Base-by-base conservation (phyloP, 2,888 invertebrate species). In the Magallana nippona region DNA sequence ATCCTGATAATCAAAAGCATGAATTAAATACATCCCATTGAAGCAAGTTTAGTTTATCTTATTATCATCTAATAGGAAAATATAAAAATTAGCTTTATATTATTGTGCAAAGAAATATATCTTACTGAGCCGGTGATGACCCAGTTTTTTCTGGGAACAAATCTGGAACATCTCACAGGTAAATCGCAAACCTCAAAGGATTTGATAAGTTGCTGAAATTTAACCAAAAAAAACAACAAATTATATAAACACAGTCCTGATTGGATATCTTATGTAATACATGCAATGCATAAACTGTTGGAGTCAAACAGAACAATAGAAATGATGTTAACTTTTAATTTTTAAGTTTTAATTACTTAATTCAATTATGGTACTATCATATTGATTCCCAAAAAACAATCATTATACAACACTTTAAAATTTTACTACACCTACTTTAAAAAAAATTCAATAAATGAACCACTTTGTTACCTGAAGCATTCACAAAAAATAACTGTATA, bases 81-180 rank as follows among this genome's bases (percentile, higher is more conserved):
- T 5, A 5, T 8, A 44, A 44, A 44, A 5, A 44, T 44, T 57
- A 11, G n/a, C 56, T 55, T 57, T 19, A 8, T 22, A 57, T 11
- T 80, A 22, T 2, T 19, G 8, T 8, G 8, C 58, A 79, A 79
- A 19, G 55, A 79, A 79, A 13, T 79, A 44, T 77, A 11, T 89
- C 93, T 93, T 90, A 94, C 94, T 0, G 99, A 99, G 22, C 99
- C 99, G 1, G 98, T 98, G 80, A 99, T 96, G 80, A 99, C 96
- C 99, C 99, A 99, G 95, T 99, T 99, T 94, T 99, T 99, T 60
- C 99, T 96, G 1, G 98, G 97, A 13, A 99, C 97, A 95, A 99
- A 99, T 92, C 97, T 97, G 0, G 98, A 98, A 0, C 98, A 97
- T 91, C 99, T 96, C 5, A 99, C 99, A 0, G 99, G 99, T 55